Base-by-base conservation (phyloP, 2,797 vertebrate species). In the Pseudotriccus pelzelni region DNA sequence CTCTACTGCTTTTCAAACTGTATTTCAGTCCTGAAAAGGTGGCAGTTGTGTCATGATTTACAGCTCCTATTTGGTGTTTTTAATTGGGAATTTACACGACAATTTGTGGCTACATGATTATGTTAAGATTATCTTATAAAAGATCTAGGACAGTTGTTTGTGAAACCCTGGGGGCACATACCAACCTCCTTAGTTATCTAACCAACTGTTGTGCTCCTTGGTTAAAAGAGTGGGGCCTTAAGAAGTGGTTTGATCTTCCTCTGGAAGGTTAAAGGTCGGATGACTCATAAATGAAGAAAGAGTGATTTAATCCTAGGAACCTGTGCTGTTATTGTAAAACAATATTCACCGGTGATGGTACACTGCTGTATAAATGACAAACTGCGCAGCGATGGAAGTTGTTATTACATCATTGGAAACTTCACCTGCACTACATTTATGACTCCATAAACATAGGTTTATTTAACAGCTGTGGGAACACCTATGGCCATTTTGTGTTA, bases 231-330 rank as follows among this genome's bases (percentile, higher is more conserved):
- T 98, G 97, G 94, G 97, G 96, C 96, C 98, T 98, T 98, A 97
- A 98, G 98, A 98, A 98, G 98, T 96, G 94, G 98, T 98, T 98
- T 98, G 98, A 98, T 98, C 98, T 98, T 98, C 97, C 97, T 97
- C 97, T 96, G 97, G 92, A 94, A 98, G 98, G 98, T 97, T 97
- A 98, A 97, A 97, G 97, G 98, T 98, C 97, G 86, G 98, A 97
- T 98, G 98, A 98, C 96, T 97, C 97, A 97, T 98, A 98, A 98
- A 98, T 95, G 96, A 98, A 98, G 97, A 98, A 98, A 98, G 98
- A 98, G 97, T 97, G 97, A 97, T 97, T 98, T 98, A 98, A 97
- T 98, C 98, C 97, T 92, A 96, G 98, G 98, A 98, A 97, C 97
- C 97, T 98, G 98, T 96, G 97, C 97, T 98, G 97, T 97, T 98